These are phyloP conservation scores for Helicorthomorpha holstii DNA, from an alignment of 1,140 invertebrate species.

Conservation along the genomic window DNA sequence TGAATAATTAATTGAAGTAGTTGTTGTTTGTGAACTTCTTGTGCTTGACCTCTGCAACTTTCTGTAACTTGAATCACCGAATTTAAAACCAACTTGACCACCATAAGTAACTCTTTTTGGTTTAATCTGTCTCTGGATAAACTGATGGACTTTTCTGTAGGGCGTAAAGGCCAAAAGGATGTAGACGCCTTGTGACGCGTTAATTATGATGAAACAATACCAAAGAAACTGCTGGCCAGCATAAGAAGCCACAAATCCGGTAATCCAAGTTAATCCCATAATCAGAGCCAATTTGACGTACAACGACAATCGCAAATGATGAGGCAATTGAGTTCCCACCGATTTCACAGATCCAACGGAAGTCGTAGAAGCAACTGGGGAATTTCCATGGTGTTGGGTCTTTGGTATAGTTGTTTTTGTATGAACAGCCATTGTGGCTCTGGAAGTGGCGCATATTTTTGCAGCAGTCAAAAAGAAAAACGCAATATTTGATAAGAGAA, in stretches of 20 bases:
- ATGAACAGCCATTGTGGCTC: slow-evolving; percentile 5
- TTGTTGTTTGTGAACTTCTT: neutral
- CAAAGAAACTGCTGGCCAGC: slow-evolving; percentile 17
- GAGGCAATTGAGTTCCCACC: slow-evolving; percentile 3
- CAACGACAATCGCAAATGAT: slow-evolving; percentile 22
- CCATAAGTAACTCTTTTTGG: neutral
- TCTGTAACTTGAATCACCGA: neutral
- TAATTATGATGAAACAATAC: slow-evolving; percentile 23
- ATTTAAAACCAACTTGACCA: neutral
- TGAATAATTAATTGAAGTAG: too few species aligned
- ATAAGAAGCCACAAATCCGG: slow-evolving; percentile 28
- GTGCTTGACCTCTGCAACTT: neutral
- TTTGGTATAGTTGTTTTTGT: slow-evolving; percentile 21
- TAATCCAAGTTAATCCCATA: slow-evolving; percentile 34
- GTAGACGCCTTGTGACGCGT: slow-evolving; percentile 29
- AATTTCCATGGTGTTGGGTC: slow-evolving; percentile 11
- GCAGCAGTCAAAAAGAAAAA: slow-evolving; percentile 26
- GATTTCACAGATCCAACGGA: neutral
- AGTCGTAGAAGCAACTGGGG: neutral
- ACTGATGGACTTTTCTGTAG: slow-evolving; percentile 17
- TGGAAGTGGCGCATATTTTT: slow-evolving; percentile 31
- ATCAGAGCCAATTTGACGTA: slow-evolving; percentile 32
- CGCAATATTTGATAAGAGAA: slow-evolving; percentile 24
- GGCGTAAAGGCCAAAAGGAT: slow-evolving; percentile 38
- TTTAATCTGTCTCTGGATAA: neutral